Conservation (phyloP, 2,888 invertebrate species). For the Euzetes globulus region DNA sequence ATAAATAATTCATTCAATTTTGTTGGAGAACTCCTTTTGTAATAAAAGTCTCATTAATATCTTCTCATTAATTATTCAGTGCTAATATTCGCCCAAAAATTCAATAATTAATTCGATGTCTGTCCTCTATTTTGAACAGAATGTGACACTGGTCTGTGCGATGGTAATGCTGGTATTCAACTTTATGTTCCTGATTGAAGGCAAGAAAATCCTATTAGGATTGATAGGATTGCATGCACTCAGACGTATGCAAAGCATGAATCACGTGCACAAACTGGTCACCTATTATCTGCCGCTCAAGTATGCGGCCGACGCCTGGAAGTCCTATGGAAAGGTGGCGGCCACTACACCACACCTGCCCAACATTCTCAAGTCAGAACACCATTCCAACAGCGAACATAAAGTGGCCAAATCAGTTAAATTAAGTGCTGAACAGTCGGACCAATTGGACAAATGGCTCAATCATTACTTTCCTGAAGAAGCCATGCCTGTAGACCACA, state of each 20-base stretch:
- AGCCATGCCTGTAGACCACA: too few species aligned
- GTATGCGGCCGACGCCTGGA: constrained; percentile 6
- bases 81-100: too few species aligned
- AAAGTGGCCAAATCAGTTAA: background rate
- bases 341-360: background rate
- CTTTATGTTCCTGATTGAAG: background rate
- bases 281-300: background rate
- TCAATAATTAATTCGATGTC: too few species aligned
- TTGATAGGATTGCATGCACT: background rate
- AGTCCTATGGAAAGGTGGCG: background rate
- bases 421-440: background rate
- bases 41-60: background rate
- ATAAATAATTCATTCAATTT: background rate
- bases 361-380: background rate
- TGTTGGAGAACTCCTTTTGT: background rate
- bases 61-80: background rate
- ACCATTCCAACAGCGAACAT: background rate
- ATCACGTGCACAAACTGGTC: background rate
- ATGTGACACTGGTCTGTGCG: background rate
- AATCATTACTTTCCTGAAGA: constrained; percentile 8
- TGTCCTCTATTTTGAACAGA: background rate
- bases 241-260: background rate
- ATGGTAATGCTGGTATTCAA: background rate
- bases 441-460: constrained; percentile 4
- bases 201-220: background rate